phyloP scores from a whole-genome alignment of 2,888 invertebrate species.

The Scrobipalpa costella region DNA sequence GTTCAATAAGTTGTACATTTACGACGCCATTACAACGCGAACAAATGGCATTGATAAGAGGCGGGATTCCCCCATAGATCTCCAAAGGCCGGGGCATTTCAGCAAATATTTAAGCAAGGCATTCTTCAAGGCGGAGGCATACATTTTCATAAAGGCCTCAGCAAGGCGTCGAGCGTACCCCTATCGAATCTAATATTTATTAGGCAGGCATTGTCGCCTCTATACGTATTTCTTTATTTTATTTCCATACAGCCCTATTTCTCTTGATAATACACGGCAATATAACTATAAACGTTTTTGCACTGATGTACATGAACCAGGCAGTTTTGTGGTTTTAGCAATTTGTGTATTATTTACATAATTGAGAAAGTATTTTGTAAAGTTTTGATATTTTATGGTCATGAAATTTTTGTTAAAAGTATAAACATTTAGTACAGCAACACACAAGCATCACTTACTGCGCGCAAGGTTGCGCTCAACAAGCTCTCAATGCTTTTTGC shows the following conservation, averaged over 20 bases:
- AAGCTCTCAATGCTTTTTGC: too few relatives aligned
- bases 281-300: constrained; percentile 23
- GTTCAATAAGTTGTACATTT: constrained; percentile 16
- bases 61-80: constrained; percentile 17
- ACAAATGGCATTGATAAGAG: constrained; percentile 17
- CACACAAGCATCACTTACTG: too few relatives aligned
- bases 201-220: constrained; percentile 41
- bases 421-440: too few relatives aligned
- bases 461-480: too few relatives aligned
- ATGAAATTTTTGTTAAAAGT: too few relatives aligned
- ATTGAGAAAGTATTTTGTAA: too few relatives aligned
- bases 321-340: neutral
- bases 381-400: too few relatives aligned
- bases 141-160: constrained; percentile 54
- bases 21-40: constrained; percentile 3
- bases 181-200: constrained; percentile 64
- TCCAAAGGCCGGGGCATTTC: constrained; percentile 15
- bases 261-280: constrained; percentile 42
- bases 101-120: constrained; percentile 23
- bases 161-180: constrained; percentile 38
- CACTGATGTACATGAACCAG: neutral
- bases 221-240: constrained; percentile 42
- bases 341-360: neutral
- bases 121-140: constrained; percentile 33
- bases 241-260: constrained; percentile 39